Conservation (phyloP, 2,113 vertebrate species). For the Onychostruthus taczanowskii region DNA sequence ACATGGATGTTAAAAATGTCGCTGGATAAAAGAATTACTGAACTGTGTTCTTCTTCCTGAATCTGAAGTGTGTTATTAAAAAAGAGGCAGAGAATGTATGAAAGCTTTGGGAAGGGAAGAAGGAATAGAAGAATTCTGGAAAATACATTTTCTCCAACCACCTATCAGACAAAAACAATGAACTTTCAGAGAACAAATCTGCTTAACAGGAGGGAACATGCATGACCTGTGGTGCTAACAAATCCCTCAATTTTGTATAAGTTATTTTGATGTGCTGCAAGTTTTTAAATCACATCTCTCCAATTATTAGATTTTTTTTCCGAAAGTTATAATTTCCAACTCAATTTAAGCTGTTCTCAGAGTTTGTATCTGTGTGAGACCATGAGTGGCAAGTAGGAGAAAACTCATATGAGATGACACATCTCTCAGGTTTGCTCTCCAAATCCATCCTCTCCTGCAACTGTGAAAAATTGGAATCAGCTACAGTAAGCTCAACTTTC, state of each 20-base stretch:
- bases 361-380: background rate
- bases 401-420: background rate
- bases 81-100: background rate
- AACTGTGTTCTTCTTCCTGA: background rate
- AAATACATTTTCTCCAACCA: background rate
- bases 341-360: background rate
- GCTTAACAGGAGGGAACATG: background rate
- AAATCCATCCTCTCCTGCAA: background rate
- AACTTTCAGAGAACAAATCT: background rate
- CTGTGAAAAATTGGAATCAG: background rate
- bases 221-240: background rate
- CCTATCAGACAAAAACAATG: background rate
- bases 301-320: background rate
- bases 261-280: background rate
- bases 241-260: background rate
- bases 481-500: background rate
- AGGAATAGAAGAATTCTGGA: background rate
- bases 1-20: background rate
- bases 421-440: background rate
- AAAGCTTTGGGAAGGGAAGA: background rate
- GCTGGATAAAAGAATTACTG: background rate
- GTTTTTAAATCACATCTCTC: background rate
- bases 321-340: background rate
- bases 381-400: background rate
- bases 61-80: background rate